phyloP scores from a whole-genome alignment of 1,140 invertebrate genomes.

The Zaprionus africanus region DNA sequence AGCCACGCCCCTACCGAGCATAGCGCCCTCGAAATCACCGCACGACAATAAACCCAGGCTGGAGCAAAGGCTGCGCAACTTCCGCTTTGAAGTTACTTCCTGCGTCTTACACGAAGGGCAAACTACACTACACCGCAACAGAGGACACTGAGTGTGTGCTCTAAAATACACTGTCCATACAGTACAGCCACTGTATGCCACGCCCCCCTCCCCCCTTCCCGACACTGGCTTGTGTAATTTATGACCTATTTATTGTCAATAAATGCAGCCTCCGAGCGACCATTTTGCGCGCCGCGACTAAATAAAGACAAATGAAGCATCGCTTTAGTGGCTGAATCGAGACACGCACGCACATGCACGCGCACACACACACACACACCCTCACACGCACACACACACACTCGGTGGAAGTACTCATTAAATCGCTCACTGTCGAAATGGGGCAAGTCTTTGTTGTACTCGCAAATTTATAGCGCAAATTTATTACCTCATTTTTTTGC shows the following conservation, averaged over 20 bases:
- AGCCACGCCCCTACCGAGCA: slow-evolving; percentile 38
- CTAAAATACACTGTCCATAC: slow-evolving; percentile 4
- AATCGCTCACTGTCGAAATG: slow-evolving; percentile 39
- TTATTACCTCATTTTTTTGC: slow-evolving; percentile 28
- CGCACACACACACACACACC: slow-evolving; percentile 16
- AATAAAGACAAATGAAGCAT: slow-evolving; percentile 79
- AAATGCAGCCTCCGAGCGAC: slow-evolving; percentile 79
- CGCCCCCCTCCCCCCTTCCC: neutral
- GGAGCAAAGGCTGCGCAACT: slow-evolving; percentile 50
- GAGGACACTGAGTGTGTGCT: neutral
- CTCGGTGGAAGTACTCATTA: slow-evolving; percentile 38
- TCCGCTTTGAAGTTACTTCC: slow-evolving; percentile 72
- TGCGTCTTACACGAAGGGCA: slow-evolving; percentile 14
- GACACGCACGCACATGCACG: neutral
- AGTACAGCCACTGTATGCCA: neutral
- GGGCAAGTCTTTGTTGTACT: slow-evolving; percentile 28
- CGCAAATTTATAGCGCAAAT: slow-evolving; percentile 44
- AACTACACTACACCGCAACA: slow-evolving; percentile 6
- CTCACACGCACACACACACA: neutral
- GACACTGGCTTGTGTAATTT: slow-evolving; percentile 54
- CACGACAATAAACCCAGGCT: slow-evolving; percentile 29
- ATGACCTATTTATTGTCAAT: slow-evolving; percentile 80
- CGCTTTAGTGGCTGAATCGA: slow-evolving; percentile 62
- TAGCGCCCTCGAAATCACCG: neutral
- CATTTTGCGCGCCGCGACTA: slow-evolving; percentile 68